These are phyloP conservation scores for Hippocampus kuda DNA, from an alignment of 2,797 vertebrate species.

Conservation along the genomic window DNA sequence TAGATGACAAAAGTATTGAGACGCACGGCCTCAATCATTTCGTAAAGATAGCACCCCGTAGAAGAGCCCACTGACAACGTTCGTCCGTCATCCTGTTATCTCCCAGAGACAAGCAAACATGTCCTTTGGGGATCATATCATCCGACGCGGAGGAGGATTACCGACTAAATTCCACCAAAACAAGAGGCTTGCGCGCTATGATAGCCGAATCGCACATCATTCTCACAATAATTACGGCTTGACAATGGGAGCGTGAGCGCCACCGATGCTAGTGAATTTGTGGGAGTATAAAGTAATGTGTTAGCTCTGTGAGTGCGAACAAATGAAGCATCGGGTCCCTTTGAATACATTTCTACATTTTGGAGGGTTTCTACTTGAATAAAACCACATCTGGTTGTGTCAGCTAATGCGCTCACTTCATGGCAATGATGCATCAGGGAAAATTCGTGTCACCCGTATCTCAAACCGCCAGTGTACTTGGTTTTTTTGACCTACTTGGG, in stretches of 20 bases:
- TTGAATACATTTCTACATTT: too few species aligned
- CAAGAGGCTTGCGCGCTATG: constrained; percentile 24
- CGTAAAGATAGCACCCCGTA: constrained; percentile 8
- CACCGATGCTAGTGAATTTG: neutral
- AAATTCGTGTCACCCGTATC: neutral
- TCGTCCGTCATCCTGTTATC: constrained; percentile 57
- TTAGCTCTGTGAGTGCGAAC: too few species aligned
- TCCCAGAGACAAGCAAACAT: constrained; percentile 45
- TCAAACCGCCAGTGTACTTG: too few species aligned
- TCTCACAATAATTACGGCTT: neutral
- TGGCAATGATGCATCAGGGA: too few species aligned
- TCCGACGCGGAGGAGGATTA: constrained; percentile 51
- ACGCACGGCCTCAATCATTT: neutral
- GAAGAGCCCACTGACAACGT: constrained; percentile 30
- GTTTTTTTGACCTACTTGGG: constrained; percentile 67
- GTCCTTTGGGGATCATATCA: constrained; percentile 39
- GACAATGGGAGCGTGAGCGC: neutral
- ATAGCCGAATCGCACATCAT: neutral
- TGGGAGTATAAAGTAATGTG: neutral
- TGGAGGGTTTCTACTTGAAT: too few species aligned
- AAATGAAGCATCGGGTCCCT: too few species aligned
- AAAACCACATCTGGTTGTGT: too few species aligned
- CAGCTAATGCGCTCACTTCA: too few species aligned
- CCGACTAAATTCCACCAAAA: constrained; percentile 50
- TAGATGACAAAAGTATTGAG: constrained; percentile 2